Conservation (phyloP, 2,797 vertebrate genomes). For the Acrossocheilus fasciatus region DNA sequence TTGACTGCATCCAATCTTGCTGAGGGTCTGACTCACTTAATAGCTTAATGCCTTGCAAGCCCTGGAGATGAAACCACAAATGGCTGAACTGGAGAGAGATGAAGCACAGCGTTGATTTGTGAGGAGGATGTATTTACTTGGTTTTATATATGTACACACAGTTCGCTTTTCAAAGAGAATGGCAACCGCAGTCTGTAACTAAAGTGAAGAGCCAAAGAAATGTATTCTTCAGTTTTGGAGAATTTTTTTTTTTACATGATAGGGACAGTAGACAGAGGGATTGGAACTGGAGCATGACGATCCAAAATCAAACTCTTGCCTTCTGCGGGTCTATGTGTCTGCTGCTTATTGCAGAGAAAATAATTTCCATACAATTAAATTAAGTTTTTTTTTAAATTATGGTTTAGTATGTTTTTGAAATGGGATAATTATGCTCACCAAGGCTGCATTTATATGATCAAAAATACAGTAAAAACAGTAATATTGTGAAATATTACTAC, state of each 20-base stretch:
- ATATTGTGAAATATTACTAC: not conserved
- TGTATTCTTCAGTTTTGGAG: not conserved
- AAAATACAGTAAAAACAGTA: not conserved
- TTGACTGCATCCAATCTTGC: slow-evolving; percentile 10
- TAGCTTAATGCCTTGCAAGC: not conserved
- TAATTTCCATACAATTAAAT: not conserved
- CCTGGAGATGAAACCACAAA: not conserved
- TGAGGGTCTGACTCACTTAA: slow-evolving; percentile 15
- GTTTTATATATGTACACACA: too few species aligned
- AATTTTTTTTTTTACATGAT: not conserved
- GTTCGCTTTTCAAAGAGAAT: not conserved
- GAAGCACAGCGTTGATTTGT: not conserved
- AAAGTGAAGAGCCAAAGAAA: not conserved
- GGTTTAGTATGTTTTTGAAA: not conserved
- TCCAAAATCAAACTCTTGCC: not conserved
- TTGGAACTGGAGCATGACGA: not conserved
- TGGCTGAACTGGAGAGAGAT: slow-evolving; percentile 18
- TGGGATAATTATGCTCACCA: not conserved
- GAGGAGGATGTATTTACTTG: not conserved
- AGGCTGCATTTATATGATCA: not conserved
- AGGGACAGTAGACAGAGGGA: not conserved
- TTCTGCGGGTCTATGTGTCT: not conserved
- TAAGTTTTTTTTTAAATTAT: not conserved
- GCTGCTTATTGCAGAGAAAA: not conserved
- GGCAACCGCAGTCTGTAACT: not conserved